phyloP scores from a whole-genome alignment of 92 coral and sea anemone species.

The Palythoa grandiflora region DNA sequence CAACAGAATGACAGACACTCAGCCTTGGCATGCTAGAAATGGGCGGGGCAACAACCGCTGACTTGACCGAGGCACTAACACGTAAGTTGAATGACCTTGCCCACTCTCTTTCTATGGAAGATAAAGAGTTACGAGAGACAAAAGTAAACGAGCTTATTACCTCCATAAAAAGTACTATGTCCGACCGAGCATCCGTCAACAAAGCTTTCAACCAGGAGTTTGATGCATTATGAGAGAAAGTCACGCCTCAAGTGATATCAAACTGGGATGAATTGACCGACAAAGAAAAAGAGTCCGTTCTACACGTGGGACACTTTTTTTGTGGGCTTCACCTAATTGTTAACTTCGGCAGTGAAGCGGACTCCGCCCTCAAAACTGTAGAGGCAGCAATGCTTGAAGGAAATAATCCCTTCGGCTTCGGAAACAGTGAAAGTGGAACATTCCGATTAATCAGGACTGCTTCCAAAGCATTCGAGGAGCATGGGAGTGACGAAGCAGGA shows the following conservation, averaged over 20 bases:
- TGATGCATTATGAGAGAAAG: constrained; percentile 15
- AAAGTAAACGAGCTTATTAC: constrained; percentile 19
- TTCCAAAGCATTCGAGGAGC: constrained; percentile 25
- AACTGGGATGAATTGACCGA: constrained; percentile 18
- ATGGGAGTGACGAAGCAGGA: constrained; percentile 20
- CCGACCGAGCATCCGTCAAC: neutral
- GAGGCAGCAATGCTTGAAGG: neutral
- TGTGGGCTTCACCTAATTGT: constrained; percentile 21
- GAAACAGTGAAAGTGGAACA: constrained; percentile 20
- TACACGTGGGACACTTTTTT: constrained; percentile 14
- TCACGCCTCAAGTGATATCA: constrained; percentile 21
- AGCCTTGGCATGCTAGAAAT: no score
- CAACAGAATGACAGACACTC: no score
- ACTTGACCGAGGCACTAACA: no score
- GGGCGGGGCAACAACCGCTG: no score
- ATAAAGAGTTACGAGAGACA: constrained; percentile 14
- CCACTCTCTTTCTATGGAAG: constrained; percentile 19
- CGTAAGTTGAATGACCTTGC: no score
- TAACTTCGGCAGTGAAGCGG: neutral
- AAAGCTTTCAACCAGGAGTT: constrained; percentile 21
- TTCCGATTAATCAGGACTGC: constrained; percentile 24
- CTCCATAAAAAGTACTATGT: neutral
- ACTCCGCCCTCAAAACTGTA: no score
- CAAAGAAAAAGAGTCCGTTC: constrained; percentile 18
- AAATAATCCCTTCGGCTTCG: neutral